Evolutionary conservation across 2,797 vertebrate species (phyloP).

Genomic region (Sternarchorhynchus goeldii): DNA sequence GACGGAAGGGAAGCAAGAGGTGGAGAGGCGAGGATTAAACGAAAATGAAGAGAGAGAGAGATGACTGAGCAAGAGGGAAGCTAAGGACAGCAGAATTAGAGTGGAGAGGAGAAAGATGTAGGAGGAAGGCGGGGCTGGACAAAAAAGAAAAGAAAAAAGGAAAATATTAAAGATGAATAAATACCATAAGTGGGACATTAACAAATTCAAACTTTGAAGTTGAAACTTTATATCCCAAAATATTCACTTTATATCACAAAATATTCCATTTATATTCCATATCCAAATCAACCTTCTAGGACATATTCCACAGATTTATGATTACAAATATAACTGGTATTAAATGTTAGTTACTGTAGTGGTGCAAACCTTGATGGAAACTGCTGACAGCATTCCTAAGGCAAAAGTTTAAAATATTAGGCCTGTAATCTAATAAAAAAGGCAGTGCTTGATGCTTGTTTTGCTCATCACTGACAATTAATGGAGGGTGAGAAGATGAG

Average conservation of each 20-base stretch:
- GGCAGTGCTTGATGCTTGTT: not conserved
- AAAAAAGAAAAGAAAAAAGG: not conserved
- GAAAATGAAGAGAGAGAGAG: slow-evolving; percentile 2
- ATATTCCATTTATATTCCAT: not conserved
- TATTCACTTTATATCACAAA: not conserved
- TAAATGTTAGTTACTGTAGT: not conserved
- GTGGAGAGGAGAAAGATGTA: not conserved
- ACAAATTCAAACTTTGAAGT: slow-evolving; percentile 8
- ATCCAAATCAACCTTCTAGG: not conserved
- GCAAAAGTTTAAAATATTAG: not conserved
- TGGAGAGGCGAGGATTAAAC: not conserved
- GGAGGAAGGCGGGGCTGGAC: not conserved
- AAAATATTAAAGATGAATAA: slow-evolving; percentile 1
- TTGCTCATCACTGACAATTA: not conserved
- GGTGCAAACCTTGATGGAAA: not conserved
- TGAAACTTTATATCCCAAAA: not conserved
- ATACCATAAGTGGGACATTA: not conserved
- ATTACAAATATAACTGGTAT: not conserved
- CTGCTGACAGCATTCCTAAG: not conserved
- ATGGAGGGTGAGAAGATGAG: not conserved
- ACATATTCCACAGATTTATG: not conserved
- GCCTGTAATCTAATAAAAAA: not conserved
- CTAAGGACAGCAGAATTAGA: not conserved
- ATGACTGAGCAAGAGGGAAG: not conserved
- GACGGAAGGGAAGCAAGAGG: slow-evolving; percentile 1